Evolutionary conservation across 2,888 invertebrate genomes (phyloP).

Genomic region (Keiferia lycopersicella): DNA sequence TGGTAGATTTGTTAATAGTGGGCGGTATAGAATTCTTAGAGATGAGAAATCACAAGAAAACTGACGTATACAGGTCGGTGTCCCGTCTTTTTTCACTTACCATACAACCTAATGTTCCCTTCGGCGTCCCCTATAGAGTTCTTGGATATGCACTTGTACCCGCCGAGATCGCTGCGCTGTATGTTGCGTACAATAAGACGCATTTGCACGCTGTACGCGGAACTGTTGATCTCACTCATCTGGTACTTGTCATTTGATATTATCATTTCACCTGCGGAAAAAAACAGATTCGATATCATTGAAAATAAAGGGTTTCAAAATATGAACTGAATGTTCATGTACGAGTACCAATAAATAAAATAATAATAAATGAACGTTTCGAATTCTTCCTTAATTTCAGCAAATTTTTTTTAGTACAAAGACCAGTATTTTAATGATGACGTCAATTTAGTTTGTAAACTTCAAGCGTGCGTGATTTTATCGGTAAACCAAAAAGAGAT

Average conservation of each 20-base stretch:
- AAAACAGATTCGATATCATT: background rate
- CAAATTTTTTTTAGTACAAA: background rate
- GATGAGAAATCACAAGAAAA: too few species aligned
- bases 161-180: constrained; percentile 89
- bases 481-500: too few species aligned
- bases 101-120: constrained; percentile 88
- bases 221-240: constrained; percentile 89
- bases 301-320: too few species aligned
- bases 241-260: constrained; percentile 92
- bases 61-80: too few species aligned
- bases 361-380: too few species aligned
- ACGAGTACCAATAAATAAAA: too few species aligned
- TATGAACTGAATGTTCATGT: too few species aligned
- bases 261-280: constrained; percentile 92
- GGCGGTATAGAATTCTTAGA: too few species aligned
- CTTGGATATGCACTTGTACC: constrained; percentile 95
- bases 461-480: too few species aligned
- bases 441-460: too few species aligned
- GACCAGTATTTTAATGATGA: background rate
- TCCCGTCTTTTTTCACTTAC: background rate
- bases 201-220: constrained; percentile 93
- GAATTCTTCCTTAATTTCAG: too few species aligned
- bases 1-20: too few species aligned
- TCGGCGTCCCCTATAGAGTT: constrained; percentile 96
- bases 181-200: constrained; percentile 87